Conservation (phyloP, 2,113 vertebrate species). For the Eubucco bourcierii region DNA sequence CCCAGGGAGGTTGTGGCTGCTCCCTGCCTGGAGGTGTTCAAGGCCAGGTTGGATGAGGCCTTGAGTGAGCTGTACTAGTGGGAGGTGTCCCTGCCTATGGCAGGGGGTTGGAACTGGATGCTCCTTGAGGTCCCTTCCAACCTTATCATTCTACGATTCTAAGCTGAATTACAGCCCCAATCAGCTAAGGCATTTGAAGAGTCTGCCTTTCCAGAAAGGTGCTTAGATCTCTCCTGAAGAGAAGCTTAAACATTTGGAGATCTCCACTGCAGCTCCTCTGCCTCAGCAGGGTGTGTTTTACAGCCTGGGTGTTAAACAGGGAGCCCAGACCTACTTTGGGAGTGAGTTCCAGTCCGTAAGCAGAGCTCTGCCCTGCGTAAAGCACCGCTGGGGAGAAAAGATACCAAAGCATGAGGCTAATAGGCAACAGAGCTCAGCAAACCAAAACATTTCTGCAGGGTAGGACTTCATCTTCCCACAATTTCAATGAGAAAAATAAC, state of each 20-base stretch:
- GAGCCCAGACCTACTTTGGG: not conserved
- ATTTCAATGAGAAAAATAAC: slow-evolving; percentile 3
- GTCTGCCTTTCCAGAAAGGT: not conserved
- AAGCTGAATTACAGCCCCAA: not conserved
- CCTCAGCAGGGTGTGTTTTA: not conserved
- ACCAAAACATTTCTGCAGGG: slow-evolving; percentile 36
- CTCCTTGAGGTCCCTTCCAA: too few relatives aligned
- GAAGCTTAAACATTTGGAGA: not conserved
- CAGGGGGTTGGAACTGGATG: too few relatives aligned
- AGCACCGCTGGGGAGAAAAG: not conserved
- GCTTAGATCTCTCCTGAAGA: not conserved
- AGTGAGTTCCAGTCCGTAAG: not conserved
- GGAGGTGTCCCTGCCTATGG: too few relatives aligned
- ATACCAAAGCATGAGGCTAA: not conserved
- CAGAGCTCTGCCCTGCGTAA: not conserved
- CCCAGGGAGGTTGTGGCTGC: too few relatives aligned
- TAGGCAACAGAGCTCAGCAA: slow-evolving; percentile 36
- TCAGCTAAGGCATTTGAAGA: not conserved
- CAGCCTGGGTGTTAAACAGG: not conserved
- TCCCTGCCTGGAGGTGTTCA: too few relatives aligned
- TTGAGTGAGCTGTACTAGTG: too few relatives aligned
- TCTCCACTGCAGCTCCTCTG: not conserved
- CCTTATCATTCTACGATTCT: too few relatives aligned
- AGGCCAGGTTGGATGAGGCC: too few relatives aligned
- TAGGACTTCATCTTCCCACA: slow-evolving; percentile 22